Base-by-base conservation (phyloP, 2,888 invertebrate genomes). In the Drosophila falleni region DNA sequence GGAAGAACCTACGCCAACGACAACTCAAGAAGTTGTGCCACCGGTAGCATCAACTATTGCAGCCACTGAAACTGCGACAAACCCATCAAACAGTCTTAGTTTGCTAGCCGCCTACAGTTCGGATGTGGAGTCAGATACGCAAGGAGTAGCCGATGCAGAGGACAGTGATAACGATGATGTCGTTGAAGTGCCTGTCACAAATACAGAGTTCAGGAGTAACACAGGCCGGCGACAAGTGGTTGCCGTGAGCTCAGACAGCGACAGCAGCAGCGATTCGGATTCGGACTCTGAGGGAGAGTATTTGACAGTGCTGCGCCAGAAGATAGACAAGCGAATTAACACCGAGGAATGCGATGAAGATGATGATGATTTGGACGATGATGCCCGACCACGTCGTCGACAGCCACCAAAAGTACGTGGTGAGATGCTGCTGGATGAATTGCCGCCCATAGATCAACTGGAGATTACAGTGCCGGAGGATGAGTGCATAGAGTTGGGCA, bases 401-500 rank as follows among this genome's bases (percentile, higher is more conserved):
- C 87, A 86, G 15, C 85, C 90, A 4, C 90, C 90, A 6, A 91
- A 84, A 11, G 92, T 90, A 0, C 91, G 91, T 6, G 93, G 93
- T 5, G 93, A 93, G 78, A 72, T 92, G 68, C 54, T 88, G 1
- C 67, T 96, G 5, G 95, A 96, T 64, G 96, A 97, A 87, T 93
- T 97, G 66, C 97, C 97, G 0, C 97, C 96, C 0, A 96, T 97
- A 64, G 95, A 97, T 91, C 96, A 97, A 87, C 93, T 97, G 29
- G 94, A 95, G 80, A 96, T 97, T 73, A 95, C 95, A 62, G 95
- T 97, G n/a, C 95, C 96, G 0, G 95, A 96, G 83, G 95, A 95
- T 69, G 95, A 97, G 74, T 96, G 96, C 79, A 94, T 94, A 60
- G 95, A 95, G 78, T 94, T 97, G 79, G 97, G 97, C 53, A 94